These are phyloP conservation scores for Cyprinodon variegatus DNA, from an alignment of 2,113 vertebrate genomes.

Conservation along the genomic window DNA sequence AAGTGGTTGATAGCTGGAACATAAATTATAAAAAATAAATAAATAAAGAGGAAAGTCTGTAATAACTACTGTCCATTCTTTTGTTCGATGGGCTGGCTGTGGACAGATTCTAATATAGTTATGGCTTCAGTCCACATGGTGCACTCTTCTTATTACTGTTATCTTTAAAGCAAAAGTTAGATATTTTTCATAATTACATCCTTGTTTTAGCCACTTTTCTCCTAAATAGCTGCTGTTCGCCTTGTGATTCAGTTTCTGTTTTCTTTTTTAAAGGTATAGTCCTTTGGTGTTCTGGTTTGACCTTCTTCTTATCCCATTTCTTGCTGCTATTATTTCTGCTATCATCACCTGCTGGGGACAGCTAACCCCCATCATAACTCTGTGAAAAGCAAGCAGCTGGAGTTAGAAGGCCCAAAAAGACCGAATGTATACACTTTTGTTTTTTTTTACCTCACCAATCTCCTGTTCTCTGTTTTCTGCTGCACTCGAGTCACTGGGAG, in stretches of 20 bases:
- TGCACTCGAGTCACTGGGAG: constrained; percentile 25
- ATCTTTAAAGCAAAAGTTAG: not conserved
- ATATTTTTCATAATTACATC: not conserved
- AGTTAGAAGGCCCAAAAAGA: constrained; percentile 13
- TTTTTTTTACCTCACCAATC: constrained; percentile 35
- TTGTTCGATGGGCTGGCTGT: not conserved
- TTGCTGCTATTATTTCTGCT: constrained; percentile 20
- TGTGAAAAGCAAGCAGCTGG: constrained; percentile 30
- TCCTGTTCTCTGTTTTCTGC: constrained; percentile 9
- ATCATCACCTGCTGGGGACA: constrained; percentile 53
- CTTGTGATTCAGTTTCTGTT: constrained; percentile 19
- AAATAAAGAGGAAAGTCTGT: not conserved
- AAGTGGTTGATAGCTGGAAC: not conserved
- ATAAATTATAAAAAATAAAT: not conserved
- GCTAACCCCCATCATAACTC: constrained; percentile 34
- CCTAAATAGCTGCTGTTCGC: not conserved
- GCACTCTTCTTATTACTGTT: not conserved
- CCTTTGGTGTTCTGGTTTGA: constrained; percentile 33
- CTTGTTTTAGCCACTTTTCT: not conserved
- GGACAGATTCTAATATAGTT: not conserved
- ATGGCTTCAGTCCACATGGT: not conserved
- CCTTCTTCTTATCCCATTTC: constrained; percentile 37
- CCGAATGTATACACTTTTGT: constrained; percentile 23
- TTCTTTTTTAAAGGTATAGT: constrained; percentile 17
- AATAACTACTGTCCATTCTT: not conserved